phyloP scores from a whole-genome alignment of 2,888 invertebrate genomes.

The Portevinia maculata region DNA sequence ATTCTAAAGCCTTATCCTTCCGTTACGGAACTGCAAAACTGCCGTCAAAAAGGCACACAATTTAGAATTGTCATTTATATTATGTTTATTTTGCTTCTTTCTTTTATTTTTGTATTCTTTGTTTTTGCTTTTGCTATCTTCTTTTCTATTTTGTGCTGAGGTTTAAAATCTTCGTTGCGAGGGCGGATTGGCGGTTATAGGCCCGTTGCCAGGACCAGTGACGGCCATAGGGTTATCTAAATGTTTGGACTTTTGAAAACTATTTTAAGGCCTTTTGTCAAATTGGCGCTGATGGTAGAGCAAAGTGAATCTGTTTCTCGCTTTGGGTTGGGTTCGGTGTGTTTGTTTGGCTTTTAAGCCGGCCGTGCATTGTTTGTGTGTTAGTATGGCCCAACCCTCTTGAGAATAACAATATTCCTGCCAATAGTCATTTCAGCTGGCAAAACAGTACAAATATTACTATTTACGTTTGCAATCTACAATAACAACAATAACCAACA shows the following conservation, averaged over 20 bases:
- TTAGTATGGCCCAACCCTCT: constrained; percentile 22
- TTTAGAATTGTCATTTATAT: constrained; percentile 67
- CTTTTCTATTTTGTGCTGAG: constrained; percentile 21
- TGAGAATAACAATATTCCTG: constrained; percentile 43
- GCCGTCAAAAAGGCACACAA: constrained; percentile 73
- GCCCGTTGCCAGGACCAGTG: constrained; percentile 41
- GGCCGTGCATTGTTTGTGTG: constrained; percentile 17
- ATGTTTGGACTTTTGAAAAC: constrained; percentile 45
- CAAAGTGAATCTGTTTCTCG: constrained; percentile 22
- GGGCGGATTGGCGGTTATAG: constrained; percentile 36
- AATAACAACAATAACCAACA: constrained; percentile 47
- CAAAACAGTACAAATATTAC: constrained; percentile 59
- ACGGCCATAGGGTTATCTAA: constrained; percentile 63
- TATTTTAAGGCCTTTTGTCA: constrained; percentile 61
- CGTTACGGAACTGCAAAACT: constrained; percentile 63
- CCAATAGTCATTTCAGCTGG: constrained; percentile 45
- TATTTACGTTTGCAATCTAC: constrained; percentile 54
- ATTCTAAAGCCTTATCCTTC: constrained; percentile 62
- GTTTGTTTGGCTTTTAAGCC: constrained; percentile 52
- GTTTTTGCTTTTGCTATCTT: background rate
- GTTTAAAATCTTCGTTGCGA: constrained; percentile 32
- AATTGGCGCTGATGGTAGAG: constrained; percentile 52
- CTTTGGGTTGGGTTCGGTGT: constrained; percentile 23
- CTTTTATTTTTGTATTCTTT: constrained; percentile 10
- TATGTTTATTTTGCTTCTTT: constrained; percentile 50